A percentile compares a stretch with the other conserved stretches of the same genome.
Conservation (phyloP, 35 echinoderm and acorn worm genomes). For the Apostichopus californicus region DNA sequence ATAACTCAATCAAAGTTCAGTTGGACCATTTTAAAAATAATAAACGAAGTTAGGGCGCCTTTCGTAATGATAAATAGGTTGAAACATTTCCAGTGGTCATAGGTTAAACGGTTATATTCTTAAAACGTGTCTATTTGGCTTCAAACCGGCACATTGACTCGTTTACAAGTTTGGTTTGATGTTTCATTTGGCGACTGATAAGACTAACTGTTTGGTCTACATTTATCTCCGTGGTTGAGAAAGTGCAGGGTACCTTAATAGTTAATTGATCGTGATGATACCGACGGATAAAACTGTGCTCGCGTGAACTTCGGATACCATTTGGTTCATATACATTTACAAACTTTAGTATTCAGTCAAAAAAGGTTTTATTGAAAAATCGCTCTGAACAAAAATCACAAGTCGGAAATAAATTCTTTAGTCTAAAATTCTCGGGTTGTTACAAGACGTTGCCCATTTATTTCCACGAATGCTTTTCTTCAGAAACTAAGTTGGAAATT, state of each 20-base stretch:
- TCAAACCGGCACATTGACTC: not conserved
- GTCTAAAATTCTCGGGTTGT: too few species aligned
- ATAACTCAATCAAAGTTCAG: not conserved
- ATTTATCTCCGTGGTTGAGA: not conserved
- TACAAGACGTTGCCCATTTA: too few species aligned
- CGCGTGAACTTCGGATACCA: not conserved
- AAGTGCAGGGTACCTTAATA: not conserved
- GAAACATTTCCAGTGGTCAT: constrained; percentile 9
- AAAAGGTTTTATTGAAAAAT: too few species aligned
- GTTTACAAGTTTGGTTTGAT: not conserved
- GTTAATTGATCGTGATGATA: not conserved
- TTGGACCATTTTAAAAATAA: not conserved
- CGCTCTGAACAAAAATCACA: too few species aligned
- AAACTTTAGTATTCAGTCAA: too few species aligned
- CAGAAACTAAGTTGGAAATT: too few species aligned
- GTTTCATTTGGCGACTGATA: not conserved
- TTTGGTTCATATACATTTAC: too few species aligned
- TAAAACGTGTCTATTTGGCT: not conserved
- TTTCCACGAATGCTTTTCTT: too few species aligned
- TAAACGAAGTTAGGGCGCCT: not conserved
- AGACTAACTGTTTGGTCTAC: not conserved
- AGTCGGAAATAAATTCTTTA: too few species aligned
- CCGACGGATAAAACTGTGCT: not conserved
- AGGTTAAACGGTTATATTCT: not conserved
- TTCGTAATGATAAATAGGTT: not conserved